Percentiles rank a stretch among this genome's conserved stretches.
These are phyloP conservation scores for Conger conger DNA, from an alignment of 2,113 vertebrate species.

Conservation along the genomic window DNA sequence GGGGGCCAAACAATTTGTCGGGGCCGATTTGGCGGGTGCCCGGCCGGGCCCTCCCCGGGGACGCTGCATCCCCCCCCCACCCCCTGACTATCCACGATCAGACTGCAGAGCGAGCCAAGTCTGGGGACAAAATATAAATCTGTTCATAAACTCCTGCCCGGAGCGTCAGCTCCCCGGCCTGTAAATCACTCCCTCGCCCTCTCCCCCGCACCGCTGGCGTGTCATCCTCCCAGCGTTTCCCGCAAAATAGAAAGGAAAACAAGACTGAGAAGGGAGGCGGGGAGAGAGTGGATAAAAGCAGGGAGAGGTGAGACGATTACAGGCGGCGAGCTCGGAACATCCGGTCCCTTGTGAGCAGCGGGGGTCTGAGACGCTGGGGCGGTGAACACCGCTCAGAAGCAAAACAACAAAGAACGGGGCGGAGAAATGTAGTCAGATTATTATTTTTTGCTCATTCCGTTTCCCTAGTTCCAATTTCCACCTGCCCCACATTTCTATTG, in stretches of 20 bases:
- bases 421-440: not conserved
- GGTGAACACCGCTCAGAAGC: slow-evolving; percentile 9
- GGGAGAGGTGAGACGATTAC: slow-evolving; percentile 60
- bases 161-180: slow-evolving; percentile 45
- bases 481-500: slow-evolving; percentile 14
- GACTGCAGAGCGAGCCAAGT: slow-evolving; percentile 36
- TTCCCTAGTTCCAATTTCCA: slow-evolving; percentile 23
- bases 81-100: slow-evolving; percentile 8
- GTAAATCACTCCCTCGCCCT: slow-evolving; percentile 49
- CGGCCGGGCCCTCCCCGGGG: not conserved
- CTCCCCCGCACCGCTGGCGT: slow-evolving; percentile 40
- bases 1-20: slow-evolving; percentile 31
- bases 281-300: slow-evolving; percentile 52
- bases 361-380: slow-evolving; percentile 24
- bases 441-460: not conserved
- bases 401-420: not conserved
- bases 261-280: slow-evolving; percentile 41
- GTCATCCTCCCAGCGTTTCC: slow-evolving; percentile 51
- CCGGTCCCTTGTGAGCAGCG: slow-evolving; percentile 51
- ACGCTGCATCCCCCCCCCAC: slow-evolving; percentile 23
- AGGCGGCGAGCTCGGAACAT: slow-evolving; percentile 60
- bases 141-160: slow-evolving; percentile 54
- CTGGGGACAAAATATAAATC: slow-evolving; percentile 57
- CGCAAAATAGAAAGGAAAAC: slow-evolving; percentile 51
- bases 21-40: slow-evolving; percentile 19